Conservation (phyloP, 2,888 invertebrate genomes). For the Kuschelorhynchus macadamiae region DNA sequence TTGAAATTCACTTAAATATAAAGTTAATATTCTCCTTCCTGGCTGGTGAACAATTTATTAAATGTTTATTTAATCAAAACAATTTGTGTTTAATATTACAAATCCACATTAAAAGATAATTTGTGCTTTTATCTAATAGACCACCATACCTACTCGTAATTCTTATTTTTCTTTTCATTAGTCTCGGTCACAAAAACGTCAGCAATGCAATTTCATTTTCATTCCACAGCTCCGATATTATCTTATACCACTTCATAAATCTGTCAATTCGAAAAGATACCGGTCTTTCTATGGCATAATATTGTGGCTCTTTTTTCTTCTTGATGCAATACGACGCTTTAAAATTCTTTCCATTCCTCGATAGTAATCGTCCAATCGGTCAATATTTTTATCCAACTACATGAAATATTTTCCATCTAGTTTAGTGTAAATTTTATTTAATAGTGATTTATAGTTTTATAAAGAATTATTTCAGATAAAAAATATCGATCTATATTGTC, state of each 20-base stretch:
- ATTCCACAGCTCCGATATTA: conserved; percentile 33
- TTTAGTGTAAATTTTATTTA: no score
- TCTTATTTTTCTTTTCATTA: conserved; percentile 21
- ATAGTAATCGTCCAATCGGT: conserved; percentile 23
- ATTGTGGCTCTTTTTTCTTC: conserved; percentile 23
- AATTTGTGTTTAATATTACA: no score
- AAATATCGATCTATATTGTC: no score
- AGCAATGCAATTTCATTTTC: conserved; percentile 32
- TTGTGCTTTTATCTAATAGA: neutral
- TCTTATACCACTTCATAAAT: conserved; percentile 47
- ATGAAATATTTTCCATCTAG: no score
- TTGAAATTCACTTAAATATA: no score
- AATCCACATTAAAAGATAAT: no score
- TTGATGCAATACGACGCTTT: conserved; percentile 24
- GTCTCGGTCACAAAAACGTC: conserved; percentile 28
- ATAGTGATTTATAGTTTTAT: no score
- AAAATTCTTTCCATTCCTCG: conserved; percentile 30
- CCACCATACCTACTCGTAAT: conserved; percentile 5
- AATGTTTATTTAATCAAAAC: no score
- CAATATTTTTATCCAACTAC: conserved; percentile 16
- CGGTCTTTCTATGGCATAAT: conserved; percentile 30
- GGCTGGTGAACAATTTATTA: no score
- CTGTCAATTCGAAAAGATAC: conserved; percentile 44
- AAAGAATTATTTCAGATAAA: no score
- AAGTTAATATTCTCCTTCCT: no score